Conservation (phyloP, 2,113 vertebrate species). For the Globicephala melas region DNA sequence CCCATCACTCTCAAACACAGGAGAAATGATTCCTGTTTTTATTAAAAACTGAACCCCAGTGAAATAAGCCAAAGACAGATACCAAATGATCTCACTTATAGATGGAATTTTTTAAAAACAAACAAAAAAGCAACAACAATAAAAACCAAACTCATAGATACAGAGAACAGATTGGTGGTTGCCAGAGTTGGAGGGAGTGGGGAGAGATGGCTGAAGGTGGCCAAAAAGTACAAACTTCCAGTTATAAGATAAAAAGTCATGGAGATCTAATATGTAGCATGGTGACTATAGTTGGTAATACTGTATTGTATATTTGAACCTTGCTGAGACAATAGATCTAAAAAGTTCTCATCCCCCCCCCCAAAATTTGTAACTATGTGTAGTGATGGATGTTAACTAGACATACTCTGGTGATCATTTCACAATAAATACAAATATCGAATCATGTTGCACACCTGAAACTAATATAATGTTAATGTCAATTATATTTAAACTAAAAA, state of each 20-base stretch:
- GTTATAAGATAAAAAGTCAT: background rate
- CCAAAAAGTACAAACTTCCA: background rate
- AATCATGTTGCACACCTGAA: background rate
- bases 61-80: background rate
- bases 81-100: background rate
- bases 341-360: background rate
- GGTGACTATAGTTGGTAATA: background rate
- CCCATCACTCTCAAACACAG: background rate
- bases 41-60: constrained; percentile 6
- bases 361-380: background rate
- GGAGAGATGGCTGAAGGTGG: background rate
- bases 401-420: background rate
- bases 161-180: background rate
- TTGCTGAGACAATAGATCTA: background rate
- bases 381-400: background rate
- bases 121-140: background rate
- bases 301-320: background rate
- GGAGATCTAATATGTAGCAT: background rate
- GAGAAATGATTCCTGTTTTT: background rate
- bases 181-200: background rate
- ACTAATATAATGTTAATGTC: background rate
- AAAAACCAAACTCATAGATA: background rate
- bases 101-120: background rate
- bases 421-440: background rate
- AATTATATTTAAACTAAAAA: background rate